Evolutionary conservation across 2,888 invertebrate species (phyloP), one percentile per base, ranked within the genome.

Genomic region (Acronicta alni): DNA sequence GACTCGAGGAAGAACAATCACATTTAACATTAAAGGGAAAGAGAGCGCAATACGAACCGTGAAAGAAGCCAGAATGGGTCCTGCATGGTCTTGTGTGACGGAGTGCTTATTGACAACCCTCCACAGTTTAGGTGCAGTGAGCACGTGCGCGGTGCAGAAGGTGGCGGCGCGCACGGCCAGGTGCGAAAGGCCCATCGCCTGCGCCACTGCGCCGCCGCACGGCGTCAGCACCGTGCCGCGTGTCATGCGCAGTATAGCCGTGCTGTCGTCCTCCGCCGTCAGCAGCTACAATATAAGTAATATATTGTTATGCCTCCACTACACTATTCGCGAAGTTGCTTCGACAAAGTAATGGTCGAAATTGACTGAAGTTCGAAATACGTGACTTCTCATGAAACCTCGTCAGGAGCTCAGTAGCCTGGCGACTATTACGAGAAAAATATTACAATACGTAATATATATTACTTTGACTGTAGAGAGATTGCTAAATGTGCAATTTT

Each of bases 211-310:
- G 2, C 81, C 87, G 0, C 82, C 89, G 58, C 82, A 86, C 0
- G 87, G 84, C 0, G 84, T 81, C 23, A 92, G 78, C 0, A 87
- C 72, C 0, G 91, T 88, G 20, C 92, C 92, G 6, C 91, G 86
- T 2, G 89, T 87, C 77, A 92, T 79, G 4, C 92, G 89, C 37
- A 92, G 76, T 53, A 91, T 83, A 0, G 91, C 86, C 1, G 92
- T 91, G 41, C 67, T 82, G 70, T 92, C 92, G 56, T 92, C 92
- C 46, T 92, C 92, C 0, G 92, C 91, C 37, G 92, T 91, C 30
- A 92, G 66, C 89, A 92, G 85, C 92, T 92, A 46, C 1, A 7
- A 30, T 30, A 30, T n/a, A n/a, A n/a, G n/a, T n/a, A n/a, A n/a
- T n/a, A n/a, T n/a, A n/a, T n/a, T n/a, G n/a, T n/a, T n/a, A n/a